phyloP scores from a whole-genome alignment of 2,888 invertebrate genomes.

The Tetrapedia diversipes region DNA sequence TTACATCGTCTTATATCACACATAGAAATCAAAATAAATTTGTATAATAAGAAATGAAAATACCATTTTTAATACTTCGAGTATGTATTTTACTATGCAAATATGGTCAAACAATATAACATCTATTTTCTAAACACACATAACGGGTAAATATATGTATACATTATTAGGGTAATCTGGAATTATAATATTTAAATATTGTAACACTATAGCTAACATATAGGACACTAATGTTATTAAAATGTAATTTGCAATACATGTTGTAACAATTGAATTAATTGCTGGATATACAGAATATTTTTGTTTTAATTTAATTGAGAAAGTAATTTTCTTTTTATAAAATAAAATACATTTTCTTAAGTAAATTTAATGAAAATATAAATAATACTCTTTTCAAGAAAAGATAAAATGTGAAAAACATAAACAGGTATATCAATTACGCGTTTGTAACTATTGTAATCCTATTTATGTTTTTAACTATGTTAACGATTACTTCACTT shows the following conservation, averaged over 20 bases:
- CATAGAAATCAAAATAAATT: background rate
- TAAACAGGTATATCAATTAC: slow-evolving; percentile 18
- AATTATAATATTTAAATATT: slow-evolving; percentile 35
- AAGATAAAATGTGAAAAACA: slow-evolving; percentile 18
- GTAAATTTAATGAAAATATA: slow-evolving; percentile 10
- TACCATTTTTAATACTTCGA: slow-evolving; percentile 12
- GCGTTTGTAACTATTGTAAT: background rate
- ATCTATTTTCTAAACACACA: slow-evolving; percentile 37
- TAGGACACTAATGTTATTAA: slow-evolving; percentile 26
- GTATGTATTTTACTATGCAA: slow-evolving; percentile 58
- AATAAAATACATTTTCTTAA: slow-evolving; percentile 15
- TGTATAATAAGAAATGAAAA: slow-evolving; percentile 11
- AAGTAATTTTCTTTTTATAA: slow-evolving; percentile 11
- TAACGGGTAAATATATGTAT: slow-evolving; percentile 35
- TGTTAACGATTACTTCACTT: slow-evolving; percentile 26
- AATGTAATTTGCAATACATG: slow-evolving; percentile 27
- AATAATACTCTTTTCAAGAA: slow-evolving; percentile 24
- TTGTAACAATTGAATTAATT: slow-evolving; percentile 10
- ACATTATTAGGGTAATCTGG: slow-evolving; percentile 31
- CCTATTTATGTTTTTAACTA: slow-evolving; percentile 12
- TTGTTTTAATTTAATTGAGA: slow-evolving; percentile 3
- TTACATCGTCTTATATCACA: too few relatives aligned
- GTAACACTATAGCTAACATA: slow-evolving; percentile 35
- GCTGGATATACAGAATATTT: slow-evolving; percentile 7
- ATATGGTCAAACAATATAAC: slow-evolving; percentile 52